Evolutionary conservation across 2,113 vertebrate species (phyloP).

Genomic region (Leptocoma aspasia): DNA sequence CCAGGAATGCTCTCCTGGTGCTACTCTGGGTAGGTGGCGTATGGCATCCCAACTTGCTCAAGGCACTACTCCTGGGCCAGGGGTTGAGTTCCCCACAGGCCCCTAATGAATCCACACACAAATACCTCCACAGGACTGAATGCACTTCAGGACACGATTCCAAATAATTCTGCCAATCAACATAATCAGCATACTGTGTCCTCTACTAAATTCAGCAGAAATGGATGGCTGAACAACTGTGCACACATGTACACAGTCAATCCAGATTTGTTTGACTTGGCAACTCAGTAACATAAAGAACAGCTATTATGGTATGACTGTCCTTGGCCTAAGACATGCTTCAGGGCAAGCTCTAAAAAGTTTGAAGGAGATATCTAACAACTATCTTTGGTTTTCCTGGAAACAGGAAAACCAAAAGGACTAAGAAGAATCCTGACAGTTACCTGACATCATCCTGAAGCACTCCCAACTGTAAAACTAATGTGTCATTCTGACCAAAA

Average conservation of each 20-base stretch:
- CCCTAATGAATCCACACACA: background rate
- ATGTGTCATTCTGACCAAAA: background rate
- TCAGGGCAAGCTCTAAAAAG: background rate
- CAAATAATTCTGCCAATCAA: conserved; percentile 33
- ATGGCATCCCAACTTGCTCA: background rate
- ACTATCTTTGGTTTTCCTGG: no score
- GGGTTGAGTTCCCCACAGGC: background rate
- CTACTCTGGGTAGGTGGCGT: background rate
- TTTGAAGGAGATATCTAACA: background rate
- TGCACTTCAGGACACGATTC: background rate
- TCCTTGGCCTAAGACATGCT: background rate
- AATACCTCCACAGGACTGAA: background rate
- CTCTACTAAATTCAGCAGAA: conserved; percentile 2
- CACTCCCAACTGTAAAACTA: background rate
- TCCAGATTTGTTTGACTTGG: background rate
- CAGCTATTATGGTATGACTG: background rate
- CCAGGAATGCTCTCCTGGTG: background rate
- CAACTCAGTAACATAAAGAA: background rate
- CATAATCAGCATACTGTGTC: background rate
- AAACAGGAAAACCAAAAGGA: background rate
- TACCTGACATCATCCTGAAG: background rate
- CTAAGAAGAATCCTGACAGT: background rate
- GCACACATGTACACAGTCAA: background rate
- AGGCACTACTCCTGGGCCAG: background rate
- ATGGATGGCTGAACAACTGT: background rate